Evolutionary conservation across 2,888 invertebrate species (phyloP).

Genomic region (Antitype chi): DNA sequence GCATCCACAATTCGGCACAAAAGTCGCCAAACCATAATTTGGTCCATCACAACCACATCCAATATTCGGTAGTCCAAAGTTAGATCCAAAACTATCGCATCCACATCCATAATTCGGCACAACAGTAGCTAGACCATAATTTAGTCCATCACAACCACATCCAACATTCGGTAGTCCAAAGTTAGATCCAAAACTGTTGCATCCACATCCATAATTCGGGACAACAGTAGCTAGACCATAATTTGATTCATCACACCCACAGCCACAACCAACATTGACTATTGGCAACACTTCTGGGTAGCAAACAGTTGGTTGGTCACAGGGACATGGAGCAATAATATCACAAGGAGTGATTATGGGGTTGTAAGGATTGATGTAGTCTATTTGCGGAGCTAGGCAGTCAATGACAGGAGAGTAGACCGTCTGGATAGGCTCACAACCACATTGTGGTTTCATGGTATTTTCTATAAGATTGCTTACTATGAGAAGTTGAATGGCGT

Average conservation of each 20-base stretch:
- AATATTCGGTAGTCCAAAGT: slow-evolving; percentile 10
- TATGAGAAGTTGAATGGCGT: slow-evolving; percentile 79
- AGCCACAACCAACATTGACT: slow-evolving; percentile 32
- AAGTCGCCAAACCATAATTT: background rate
- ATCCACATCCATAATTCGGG: slow-evolving; percentile 30
- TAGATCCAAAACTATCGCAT: slow-evolving; percentile 8
- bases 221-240: background rate
- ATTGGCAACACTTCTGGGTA: slow-evolving; percentile 50
- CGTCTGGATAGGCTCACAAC: slow-evolving; percentile 20
- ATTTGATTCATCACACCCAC: slow-evolving; percentile 2
- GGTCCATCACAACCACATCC: slow-evolving; percentile 26
- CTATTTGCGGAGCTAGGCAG: slow-evolving; percentile 37
- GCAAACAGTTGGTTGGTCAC: slow-evolving; percentile 50
- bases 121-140: background rate
- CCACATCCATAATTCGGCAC: slow-evolving; percentile 30
- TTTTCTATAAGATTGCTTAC: slow-evolving; percentile 79
- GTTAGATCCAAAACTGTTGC: slow-evolving; percentile 7
- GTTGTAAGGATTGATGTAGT: slow-evolving; percentile 24
- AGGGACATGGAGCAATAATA: slow-evolving; percentile 31
- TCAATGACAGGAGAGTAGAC: slow-evolving; percentile 49
- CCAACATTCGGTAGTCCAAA: slow-evolving; percentile 11
- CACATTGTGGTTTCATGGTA: slow-evolving; percentile 46
- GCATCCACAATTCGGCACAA: slow-evolving; percentile 18
- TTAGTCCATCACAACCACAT: slow-evolving; percentile 3
- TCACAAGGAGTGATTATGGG: slow-evolving; percentile 47